phyloP scores from a whole-genome alignment of 2,113 vertebrate genomes.

The Dasyurus viverrinus region DNA sequence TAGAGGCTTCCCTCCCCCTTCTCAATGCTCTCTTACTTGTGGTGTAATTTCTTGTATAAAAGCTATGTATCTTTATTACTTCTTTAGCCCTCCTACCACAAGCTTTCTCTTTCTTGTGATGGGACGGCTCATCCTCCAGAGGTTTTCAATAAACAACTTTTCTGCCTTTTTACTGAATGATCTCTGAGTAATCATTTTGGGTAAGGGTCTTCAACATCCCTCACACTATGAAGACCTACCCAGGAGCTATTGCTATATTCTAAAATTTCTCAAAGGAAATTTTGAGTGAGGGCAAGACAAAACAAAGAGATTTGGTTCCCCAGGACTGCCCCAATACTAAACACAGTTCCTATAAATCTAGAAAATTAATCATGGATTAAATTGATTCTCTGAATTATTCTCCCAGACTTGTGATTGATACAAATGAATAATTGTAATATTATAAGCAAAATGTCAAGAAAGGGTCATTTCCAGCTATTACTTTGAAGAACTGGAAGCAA shows the following conservation, averaged over 20 bases:
- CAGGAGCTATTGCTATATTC: background rate
- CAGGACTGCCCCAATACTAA: too few relatives aligned
- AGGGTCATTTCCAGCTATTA: background rate
- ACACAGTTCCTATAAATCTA: background rate
- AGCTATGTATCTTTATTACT: too few relatives aligned
- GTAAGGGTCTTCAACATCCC: too few relatives aligned
- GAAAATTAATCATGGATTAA: background rate
- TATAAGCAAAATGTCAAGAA: background rate
- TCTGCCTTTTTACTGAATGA: too few relatives aligned
- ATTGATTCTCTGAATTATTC: background rate
- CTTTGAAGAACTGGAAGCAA: background rate
- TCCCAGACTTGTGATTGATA: background rate
- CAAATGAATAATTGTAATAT: background rate
- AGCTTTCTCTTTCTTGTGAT: too few relatives aligned
- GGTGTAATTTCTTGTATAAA: too few relatives aligned
- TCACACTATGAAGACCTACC: background rate
- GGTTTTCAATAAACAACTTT: too few relatives aligned
- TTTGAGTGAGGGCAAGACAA: background rate
- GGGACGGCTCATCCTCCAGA: too few relatives aligned
- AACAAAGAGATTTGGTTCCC: background rate
- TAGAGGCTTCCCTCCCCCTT: too few relatives aligned
- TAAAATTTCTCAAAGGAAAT: background rate
- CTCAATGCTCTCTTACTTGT: too few relatives aligned
- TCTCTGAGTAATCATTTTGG: too few relatives aligned
- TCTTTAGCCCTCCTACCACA: too few relatives aligned